Evolutionary conservation across 2,797 vertebrate species (phyloP).

Genomic region (Pangasius macronema): DNA sequence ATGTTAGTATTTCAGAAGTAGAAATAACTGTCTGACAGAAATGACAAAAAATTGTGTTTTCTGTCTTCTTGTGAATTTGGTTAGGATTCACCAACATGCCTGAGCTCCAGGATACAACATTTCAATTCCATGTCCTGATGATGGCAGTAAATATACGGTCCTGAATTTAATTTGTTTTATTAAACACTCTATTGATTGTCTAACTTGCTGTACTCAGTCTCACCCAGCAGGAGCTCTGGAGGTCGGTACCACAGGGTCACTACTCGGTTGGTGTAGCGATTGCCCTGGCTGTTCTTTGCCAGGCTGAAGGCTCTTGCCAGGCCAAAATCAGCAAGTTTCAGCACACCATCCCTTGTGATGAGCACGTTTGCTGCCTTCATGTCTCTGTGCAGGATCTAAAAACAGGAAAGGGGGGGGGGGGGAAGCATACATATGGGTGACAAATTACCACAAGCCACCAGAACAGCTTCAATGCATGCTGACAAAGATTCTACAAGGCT

Average conservation of each 20-base stretch:
- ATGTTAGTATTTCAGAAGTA: background rate
- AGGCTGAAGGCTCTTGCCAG: conserved; percentile 95
- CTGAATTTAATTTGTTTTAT: background rate
- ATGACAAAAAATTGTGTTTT: background rate
- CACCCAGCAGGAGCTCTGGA: conserved; percentile 93
- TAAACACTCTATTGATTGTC: background rate
- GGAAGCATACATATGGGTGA: background rate
- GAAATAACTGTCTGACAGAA: background rate
- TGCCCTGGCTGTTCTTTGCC: conserved; percentile 97
- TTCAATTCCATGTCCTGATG: background rate
- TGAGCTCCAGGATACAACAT: background rate
- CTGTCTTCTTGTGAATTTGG: background rate
- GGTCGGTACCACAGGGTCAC: conserved; percentile 97
- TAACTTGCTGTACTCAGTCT: conserved; percentile 43
- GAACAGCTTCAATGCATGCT: background rate
- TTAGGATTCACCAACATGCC: background rate
- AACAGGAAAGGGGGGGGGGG: background rate
- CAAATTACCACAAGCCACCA: background rate
- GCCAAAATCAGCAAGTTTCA: conserved; percentile 96
- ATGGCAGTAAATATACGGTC: background rate
- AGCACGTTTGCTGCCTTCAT: conserved; percentile 98
- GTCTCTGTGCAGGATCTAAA: conserved; percentile 95
- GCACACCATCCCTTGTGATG: conserved; percentile 92
- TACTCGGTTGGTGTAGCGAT: conserved; percentile 96
- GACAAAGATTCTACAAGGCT: background rate